These are phyloP conservation scores for Dorcus hopei DNA, from an alignment of 2,888 invertebrate species.

Conservation along the genomic window DNA sequence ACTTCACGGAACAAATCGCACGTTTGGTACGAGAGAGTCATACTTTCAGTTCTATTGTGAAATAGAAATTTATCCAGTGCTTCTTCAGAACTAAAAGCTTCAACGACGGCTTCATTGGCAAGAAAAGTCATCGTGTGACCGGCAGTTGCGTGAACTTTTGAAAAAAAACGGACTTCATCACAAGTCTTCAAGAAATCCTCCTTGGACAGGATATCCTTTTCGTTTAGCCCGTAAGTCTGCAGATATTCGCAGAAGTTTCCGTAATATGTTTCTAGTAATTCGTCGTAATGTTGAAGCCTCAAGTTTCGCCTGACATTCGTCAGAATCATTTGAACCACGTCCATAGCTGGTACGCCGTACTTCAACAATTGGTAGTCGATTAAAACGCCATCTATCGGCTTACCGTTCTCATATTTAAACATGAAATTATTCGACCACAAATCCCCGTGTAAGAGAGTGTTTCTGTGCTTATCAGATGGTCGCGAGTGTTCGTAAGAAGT, in stretches of 20 bases:
- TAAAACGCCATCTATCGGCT: slow-evolving; percentile 28
- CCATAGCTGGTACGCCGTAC: slow-evolving; percentile 35
- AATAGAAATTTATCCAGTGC: slow-evolving; percentile 31
- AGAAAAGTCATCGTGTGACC: slow-evolving; percentile 34
- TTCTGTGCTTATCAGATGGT: slow-evolving; percentile 15
- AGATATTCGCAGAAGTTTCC: slow-evolving; percentile 20
- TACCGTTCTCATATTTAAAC: slow-evolving; percentile 28
- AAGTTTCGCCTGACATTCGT: slow-evolving; percentile 34
- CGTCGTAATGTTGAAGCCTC: slow-evolving; percentile 28
- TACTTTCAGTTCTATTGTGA: slow-evolving; percentile 31
- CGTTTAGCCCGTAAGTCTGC: slow-evolving; percentile 1
- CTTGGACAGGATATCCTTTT: slow-evolving; percentile 2
- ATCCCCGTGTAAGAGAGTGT: slow-evolving; percentile 36
- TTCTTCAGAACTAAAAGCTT: slow-evolving; percentile 29
- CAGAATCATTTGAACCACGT: slow-evolving; percentile 35
- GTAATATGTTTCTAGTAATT: slow-evolving; percentile 35
- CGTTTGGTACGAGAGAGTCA: slow-evolving; percentile 26
- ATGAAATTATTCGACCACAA: slow-evolving; percentile 41
- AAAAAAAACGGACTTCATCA: slow-evolving; percentile 21
- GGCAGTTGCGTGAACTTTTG: slow-evolving; percentile 32
- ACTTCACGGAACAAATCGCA: slow-evolving; percentile 31
- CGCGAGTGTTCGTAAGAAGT: slow-evolving; percentile 1
- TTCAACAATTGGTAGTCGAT: slow-evolving; percentile 39
- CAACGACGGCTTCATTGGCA: slow-evolving; percentile 23
- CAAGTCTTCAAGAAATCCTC: slow-evolving; percentile 27